A percentile compares a stretch with the other conserved stretches of the same genome.
Conservation (phyloP, 2,113 vertebrate species). For the Micronycteris hirsuta region DNA sequence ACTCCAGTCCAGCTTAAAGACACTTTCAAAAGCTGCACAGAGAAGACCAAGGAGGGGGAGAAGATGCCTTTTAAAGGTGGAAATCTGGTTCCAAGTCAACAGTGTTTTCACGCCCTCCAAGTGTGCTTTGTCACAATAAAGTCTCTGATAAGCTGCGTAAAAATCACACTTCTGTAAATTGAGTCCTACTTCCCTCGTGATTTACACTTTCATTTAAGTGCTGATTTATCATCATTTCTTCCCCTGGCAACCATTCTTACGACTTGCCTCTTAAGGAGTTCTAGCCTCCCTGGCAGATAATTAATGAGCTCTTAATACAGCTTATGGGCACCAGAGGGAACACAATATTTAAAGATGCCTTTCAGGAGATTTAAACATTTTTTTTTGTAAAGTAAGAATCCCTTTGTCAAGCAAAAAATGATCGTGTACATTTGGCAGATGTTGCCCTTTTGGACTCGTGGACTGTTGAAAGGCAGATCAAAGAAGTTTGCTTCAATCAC, state of each 20-base stretch:
- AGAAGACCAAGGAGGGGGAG: not conserved
- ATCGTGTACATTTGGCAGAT: constrained; percentile 11
- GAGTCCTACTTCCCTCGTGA: constrained; percentile 23
- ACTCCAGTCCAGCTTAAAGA: not conserved
- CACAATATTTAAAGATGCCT: constrained; percentile 54
- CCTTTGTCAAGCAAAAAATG: constrained; percentile 55
- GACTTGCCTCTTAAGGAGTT: constrained; percentile 59
- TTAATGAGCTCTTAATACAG: constrained; percentile 70
- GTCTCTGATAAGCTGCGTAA: constrained; percentile 26
- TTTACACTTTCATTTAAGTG: constrained; percentile 61
- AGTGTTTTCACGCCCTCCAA: not conserved
- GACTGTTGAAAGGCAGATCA: constrained; percentile 32
- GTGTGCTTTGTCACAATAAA: not conserved
- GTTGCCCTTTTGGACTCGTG: constrained; percentile 51
- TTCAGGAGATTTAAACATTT: constrained; percentile 23
- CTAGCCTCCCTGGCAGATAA: constrained; percentile 69
- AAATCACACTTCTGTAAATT: constrained; percentile 41
- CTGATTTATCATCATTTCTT: constrained; percentile 72
- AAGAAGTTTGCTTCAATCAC: not conserved
- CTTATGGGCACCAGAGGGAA: constrained; percentile 62
- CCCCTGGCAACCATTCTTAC: constrained; percentile 55
- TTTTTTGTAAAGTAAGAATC: constrained; percentile 55
- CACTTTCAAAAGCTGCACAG: not conserved
- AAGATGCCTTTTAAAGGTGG: not conserved
- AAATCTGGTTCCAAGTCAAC: not conserved